These are phyloP conservation scores for Babyrousa celebensis DNA, from an alignment of 2,797 vertebrate species.

Conservation along the genomic window DNA sequence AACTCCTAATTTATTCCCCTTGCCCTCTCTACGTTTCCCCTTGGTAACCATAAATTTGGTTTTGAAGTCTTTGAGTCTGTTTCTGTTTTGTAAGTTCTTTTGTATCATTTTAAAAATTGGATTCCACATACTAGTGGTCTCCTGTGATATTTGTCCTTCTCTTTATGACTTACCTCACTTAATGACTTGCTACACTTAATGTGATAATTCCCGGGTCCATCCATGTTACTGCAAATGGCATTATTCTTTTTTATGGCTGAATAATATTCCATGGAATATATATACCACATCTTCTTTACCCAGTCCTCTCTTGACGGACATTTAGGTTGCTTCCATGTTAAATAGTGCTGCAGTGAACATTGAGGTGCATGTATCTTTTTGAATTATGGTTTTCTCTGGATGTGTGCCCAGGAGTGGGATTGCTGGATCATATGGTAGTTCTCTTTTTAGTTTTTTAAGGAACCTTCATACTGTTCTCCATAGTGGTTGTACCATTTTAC, in stretches of 20 bases:
- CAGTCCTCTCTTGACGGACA: not conserved
- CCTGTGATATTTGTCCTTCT: not conserved
- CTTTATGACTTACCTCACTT: not conserved
- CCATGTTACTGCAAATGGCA: not conserved
- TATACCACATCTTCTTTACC: not conserved
- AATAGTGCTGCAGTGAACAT: not conserved
- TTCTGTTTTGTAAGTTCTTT: not conserved
- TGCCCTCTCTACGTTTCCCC: no score
- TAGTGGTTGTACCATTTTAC: not conserved
- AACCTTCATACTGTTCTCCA: not conserved
- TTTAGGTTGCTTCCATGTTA: not conserved
- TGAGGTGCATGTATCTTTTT: no score
- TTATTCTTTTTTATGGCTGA: not conserved
- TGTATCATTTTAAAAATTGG: not conserved
- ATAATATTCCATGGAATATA: not conserved
- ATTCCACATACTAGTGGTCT: not conserved
- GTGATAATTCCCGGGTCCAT: not conserved
- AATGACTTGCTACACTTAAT: not conserved
- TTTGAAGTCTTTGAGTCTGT: not conserved
- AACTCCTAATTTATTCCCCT: not conserved
- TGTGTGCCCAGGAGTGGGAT: not conserved
- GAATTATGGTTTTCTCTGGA: no score
- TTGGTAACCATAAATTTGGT: not conserved
- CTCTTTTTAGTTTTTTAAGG: not conserved
- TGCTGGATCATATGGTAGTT: not conserved